These are phyloP conservation scores for Acrobasis repandana DNA, from an alignment of 2,888 invertebrate genomes.

Conservation along the genomic window DNA sequence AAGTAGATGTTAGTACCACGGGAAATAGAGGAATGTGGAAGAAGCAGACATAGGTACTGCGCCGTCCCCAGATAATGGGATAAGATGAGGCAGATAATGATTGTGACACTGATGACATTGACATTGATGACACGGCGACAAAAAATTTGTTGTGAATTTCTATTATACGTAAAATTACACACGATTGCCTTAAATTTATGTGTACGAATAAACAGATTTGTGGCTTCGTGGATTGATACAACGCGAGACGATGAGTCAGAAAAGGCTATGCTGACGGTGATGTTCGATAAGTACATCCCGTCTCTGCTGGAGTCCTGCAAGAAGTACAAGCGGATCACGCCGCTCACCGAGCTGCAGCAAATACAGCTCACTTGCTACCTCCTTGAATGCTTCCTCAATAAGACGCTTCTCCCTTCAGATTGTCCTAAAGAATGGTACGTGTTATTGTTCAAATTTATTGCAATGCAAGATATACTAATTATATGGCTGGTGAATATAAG, in stretches of 20 bases:
- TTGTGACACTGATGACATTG: no score
- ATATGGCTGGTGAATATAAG: no score
- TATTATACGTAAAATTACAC: no score
- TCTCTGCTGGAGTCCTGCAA: conserved; percentile 89
- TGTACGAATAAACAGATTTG: conserved; percentile 67
- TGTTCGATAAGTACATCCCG: conserved; percentile 97
- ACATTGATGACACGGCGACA: no score
- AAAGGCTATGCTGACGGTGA: conserved; percentile 90
- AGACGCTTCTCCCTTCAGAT: conserved; percentile 91
- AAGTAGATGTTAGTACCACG: no score
- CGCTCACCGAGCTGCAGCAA: conserved; percentile 94
- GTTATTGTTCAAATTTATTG: not conserved
- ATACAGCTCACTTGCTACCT: conserved; percentile 94
- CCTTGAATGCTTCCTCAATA: conserved; percentile 92
- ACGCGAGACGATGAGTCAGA: conserved; percentile 87
- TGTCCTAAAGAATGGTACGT: conserved; percentile 94
- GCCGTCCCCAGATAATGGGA: no score
- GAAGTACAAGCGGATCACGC: conserved; percentile 94
- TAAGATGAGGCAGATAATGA: no score
- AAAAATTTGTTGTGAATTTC: no score
- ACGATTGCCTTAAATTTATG: no score
- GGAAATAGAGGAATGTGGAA: no score
- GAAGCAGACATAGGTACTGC: no score
- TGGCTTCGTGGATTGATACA: conserved; percentile 94
- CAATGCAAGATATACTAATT: no score